A percentile compares a stretch with the other conserved stretches of the same genome.
Conservation (phyloP, 2,113 vertebrate genomes). For the Sprattus sprattus region DNA sequence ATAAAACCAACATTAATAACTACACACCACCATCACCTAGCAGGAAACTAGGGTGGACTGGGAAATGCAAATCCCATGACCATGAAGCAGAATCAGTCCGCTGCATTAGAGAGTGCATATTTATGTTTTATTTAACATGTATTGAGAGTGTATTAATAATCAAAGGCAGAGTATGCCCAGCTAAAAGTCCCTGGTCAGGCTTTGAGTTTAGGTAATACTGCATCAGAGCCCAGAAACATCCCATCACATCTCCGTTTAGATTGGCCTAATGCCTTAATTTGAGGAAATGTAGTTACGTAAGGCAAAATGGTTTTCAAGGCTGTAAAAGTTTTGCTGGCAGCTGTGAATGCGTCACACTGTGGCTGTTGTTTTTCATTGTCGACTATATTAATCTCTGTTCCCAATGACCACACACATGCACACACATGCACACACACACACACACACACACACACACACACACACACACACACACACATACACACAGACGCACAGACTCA, state of each 20-base stretch:
- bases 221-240: constrained; percentile 41
- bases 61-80: no score
- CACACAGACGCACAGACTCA: not conserved
- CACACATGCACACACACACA: constrained; percentile 38
- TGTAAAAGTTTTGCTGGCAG: not conserved
- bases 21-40: no score
- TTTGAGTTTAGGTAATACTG: not conserved
- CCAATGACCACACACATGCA: not conserved
- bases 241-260: constrained; percentile 21
- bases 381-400: not conserved
- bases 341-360: not conserved
- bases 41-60: no score
- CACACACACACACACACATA: not conserved
- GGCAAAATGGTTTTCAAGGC: constrained; percentile 28
- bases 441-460: constrained; percentile 35
- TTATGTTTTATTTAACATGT: constrained; percentile 41
- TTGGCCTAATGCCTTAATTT: constrained; percentile 26
- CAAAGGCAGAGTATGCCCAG: constrained; percentile 24
- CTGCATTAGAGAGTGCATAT: constrained; percentile 52
- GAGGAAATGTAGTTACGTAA: constrained; percentile 23
- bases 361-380: not conserved
- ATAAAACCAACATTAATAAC: no score
- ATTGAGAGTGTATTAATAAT: not conserved
- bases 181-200: not conserved
- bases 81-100: not conserved